Conservation (phyloP, 2,797 vertebrate species). For the Anas bernieri region DNA sequence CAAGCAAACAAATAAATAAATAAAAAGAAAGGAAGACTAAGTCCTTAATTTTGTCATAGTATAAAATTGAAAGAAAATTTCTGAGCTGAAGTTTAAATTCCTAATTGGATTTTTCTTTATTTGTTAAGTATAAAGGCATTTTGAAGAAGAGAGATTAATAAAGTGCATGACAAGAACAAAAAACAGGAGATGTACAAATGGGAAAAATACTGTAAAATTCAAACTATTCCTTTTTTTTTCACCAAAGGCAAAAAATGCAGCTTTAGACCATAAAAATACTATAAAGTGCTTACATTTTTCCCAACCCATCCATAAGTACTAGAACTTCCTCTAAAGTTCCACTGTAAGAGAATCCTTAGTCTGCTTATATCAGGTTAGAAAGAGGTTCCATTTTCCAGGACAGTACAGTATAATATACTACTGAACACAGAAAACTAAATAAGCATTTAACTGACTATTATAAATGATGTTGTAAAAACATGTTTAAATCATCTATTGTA, state of each 20-base stretch:
- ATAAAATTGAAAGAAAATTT: background rate
- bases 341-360: background rate
- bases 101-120: background rate
- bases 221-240: background rate
- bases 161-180: background rate
- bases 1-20: background rate
- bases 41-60: background rate
- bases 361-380: background rate
- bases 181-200: background rate
- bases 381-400: background rate
- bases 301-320: background rate
- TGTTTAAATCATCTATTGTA: background rate
- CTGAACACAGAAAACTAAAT: background rate
- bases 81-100: background rate
- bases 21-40: fast-evolving
- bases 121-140: background rate
- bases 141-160: background rate
- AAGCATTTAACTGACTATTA: background rate
- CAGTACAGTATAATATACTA: background rate
- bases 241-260: background rate
- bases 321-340: background rate
- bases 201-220: background rate
- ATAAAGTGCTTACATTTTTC: background rate
- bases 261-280: background rate
- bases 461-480: background rate